Conservation (phyloP, 2,113 vertebrate species). For the Hydrolagus affinis region DNA sequence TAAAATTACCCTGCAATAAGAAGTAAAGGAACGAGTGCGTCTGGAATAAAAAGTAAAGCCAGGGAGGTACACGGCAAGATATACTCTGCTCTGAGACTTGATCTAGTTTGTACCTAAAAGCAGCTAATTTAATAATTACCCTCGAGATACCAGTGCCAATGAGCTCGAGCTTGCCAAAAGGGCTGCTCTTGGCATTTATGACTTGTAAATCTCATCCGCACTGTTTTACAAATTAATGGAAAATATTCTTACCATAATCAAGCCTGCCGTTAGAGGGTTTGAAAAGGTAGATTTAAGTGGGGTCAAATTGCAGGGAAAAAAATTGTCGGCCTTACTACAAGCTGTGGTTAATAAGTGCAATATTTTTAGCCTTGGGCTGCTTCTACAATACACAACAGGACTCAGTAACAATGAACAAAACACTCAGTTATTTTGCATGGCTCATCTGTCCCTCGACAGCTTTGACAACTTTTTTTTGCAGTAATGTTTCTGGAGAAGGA, state of each 20-base stretch:
- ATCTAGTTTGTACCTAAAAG: neutral
- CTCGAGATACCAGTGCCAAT: neutral
- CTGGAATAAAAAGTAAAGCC: neutral
- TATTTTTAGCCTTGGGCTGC: neutral
- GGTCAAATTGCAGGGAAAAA: constrained; percentile 3
- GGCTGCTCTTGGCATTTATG: neutral
- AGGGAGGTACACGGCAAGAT: no score
- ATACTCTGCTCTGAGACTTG: no score
- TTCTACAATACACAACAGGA: neutral
- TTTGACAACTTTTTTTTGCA: no score
- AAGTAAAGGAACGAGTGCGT: neutral
- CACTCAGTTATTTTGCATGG: no score
- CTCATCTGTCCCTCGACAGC: no score
- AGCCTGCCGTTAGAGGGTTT: neutral
- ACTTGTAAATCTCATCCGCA: neutral
- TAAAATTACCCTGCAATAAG: neutral
- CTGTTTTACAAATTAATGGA: neutral
- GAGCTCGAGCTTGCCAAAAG: neutral
- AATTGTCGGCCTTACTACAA: neutral
- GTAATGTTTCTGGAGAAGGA: no score
- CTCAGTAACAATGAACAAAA: no score
- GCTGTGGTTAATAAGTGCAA: neutral
- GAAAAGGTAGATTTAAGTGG: neutral
- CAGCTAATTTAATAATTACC: neutral
- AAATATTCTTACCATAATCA: neutral